Conservation (phyloP, 2,797 vertebrate species). For the Pogonophryne albipinna region DNA sequence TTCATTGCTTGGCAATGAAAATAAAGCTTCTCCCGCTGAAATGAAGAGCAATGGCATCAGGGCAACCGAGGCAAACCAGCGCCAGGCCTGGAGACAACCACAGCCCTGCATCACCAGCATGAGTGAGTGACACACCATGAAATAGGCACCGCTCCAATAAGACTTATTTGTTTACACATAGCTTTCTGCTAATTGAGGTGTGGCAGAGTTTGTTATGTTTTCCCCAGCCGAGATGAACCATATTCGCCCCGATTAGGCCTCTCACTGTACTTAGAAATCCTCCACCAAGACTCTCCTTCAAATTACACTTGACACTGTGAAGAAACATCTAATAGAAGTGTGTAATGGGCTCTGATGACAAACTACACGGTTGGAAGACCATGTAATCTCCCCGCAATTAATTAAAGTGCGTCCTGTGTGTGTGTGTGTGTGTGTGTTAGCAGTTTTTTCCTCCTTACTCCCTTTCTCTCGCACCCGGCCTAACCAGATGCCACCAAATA, state of each 20-base stretch:
- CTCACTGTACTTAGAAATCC: conserved; percentile 85
- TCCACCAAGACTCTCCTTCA: conserved; percentile 92
- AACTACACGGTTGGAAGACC: conserved; percentile 99
- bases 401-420: conserved; percentile 95
- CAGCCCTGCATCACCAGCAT: conserved; percentile 43
- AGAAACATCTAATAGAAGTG: conserved; percentile 99
- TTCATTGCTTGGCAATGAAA: conserved; percentile 84
- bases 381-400: conserved; percentile 99
- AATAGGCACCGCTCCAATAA: conserved; percentile 69
- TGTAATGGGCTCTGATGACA: conserved; percentile 99
- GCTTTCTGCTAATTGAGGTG: conserved; percentile 81
- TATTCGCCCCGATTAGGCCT: conserved; percentile 83
- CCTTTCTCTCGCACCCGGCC: conserved; percentile 70
- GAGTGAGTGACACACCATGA: conserved; percentile 84
- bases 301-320: conserved; percentile 99
- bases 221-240: conserved; percentile 69
- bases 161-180: conserved; percentile 83
- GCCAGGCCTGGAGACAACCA: conserved; percentile 59
- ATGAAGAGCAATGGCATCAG: conserved; percentile 79
- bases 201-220: conserved; percentile 78
- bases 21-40: conserved; percentile 78
- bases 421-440: conserved; percentile 25
- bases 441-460: conserved; percentile 27
- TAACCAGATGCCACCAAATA: conserved; percentile 98
- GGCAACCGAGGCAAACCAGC: conserved; percentile 59